phyloP scores from a whole-genome alignment of 2,113 vertebrate genomes.

The Xenopus tropicalis region DNA sequence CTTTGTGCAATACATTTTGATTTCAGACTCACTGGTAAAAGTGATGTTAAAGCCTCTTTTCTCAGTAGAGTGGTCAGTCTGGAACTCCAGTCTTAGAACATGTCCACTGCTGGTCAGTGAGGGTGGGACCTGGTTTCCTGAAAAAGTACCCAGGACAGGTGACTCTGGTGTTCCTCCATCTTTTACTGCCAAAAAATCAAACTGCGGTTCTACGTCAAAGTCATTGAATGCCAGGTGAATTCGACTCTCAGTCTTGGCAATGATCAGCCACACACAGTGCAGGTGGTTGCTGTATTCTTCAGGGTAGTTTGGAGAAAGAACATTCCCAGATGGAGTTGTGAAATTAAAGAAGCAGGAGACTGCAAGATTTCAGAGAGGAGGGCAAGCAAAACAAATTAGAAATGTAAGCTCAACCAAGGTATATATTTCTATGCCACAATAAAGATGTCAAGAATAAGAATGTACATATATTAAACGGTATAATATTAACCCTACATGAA shows the following conservation, averaged over 20 bases:
- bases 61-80: conserved; percentile 97
- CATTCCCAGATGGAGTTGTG: conserved; percentile 87
- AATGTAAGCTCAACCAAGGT: conserved; percentile 1
- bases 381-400: conserved; percentile 22
- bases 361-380: conserved; percentile 52
- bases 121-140: conserved; percentile 84
- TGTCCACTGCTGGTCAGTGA: conserved; percentile 96
- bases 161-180: conserved; percentile 90
- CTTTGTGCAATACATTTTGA: background rate
- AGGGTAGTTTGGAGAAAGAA: conserved; percentile 95
- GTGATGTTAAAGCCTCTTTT: conserved; percentile 97
- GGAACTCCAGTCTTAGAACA: conserved; percentile 90
- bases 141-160: conserved; percentile 91
- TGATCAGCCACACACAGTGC: conserved; percentile 97
- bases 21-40: conserved; percentile 83
- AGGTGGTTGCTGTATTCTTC: conserved; percentile 96
- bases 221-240: conserved; percentile 98
- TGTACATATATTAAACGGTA: background rate
- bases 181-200: conserved; percentile 94
- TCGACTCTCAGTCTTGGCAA: conserved; percentile 88
- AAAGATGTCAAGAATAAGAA: background rate
- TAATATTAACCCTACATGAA: no score
- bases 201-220: conserved; percentile 98
- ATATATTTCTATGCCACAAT: background rate
- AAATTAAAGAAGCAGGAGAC: conserved; percentile 99